Evolutionary conservation across 2,888 invertebrate genomes (phyloP).

Genomic region (Sthenelais limicola): DNA sequence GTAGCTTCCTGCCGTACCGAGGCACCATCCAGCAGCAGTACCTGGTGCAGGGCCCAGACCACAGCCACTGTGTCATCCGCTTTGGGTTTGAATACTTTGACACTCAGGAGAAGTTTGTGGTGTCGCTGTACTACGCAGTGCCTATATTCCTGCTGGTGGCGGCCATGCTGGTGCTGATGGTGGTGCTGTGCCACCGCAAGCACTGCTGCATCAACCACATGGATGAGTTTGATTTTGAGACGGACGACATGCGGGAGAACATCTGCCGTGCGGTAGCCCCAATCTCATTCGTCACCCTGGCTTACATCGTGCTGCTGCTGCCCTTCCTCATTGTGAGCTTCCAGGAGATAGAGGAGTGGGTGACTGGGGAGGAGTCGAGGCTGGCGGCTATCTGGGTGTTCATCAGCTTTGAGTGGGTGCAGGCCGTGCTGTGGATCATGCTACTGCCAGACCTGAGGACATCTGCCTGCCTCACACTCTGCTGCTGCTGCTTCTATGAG

Average conservation of each 20-base stretch:
- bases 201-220: conserved; percentile 21
- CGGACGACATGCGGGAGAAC: neutral
- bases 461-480: neutral
- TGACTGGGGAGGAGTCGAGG: neutral
- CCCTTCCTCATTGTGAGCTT: conserved; percentile 1
- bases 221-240: conserved; percentile 17
- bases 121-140: conserved; percentile 2
- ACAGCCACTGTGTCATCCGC: conserved; percentile 11
- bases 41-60: neutral
- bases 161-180: conserved; percentile 16
- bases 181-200: conserved; percentile 11
- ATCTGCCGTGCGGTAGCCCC: conserved; percentile 13
- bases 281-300: neutral
- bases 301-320: conserved; percentile 12
- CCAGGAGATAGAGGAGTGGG: neutral
- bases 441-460: neutral
- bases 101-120: neutral
- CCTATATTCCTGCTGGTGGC: conserved; percentile 26
- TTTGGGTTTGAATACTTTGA: conserved; percentile 1
- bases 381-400: conserved; percentile 13
- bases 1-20: neutral
- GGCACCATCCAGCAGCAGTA: neutral
- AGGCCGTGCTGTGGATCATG: conserved; percentile 5
- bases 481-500: conserved; percentile 15
- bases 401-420: conserved; percentile 30